Base-by-base conservation (phyloP, 2,888 invertebrate genomes). In the Sesia apiformis region DNA sequence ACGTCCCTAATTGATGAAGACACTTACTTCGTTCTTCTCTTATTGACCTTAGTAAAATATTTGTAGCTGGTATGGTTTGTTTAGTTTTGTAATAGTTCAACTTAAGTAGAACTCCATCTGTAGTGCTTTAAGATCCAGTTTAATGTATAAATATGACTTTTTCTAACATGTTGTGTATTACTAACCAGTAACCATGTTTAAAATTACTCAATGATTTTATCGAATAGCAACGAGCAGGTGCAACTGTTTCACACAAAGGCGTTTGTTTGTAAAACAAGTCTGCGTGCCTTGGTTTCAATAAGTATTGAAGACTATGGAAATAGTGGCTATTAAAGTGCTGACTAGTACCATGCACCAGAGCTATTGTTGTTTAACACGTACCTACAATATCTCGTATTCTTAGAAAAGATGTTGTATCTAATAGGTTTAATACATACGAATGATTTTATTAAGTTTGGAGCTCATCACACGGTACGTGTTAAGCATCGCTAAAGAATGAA, bases 231-330 rank as follows among this genome's bases (percentile, higher is more conserved):
- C 68, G 72, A 69, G 67, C 75, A 69, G 70, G 70, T 68, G 72
- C 69, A 64, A 66, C 62, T 64, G 67, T 71, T 64, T 68, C 58
- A 64, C 70, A 85, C 82, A 85, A 84, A 82, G 84, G 82, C 69
- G 70, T 61, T 68, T 87, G 85, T 87, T 88, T 87, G 82, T 81
- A 83, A 85, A 88, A 87, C 83, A 85, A 77, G 67, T 72, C 72
- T 65, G 68, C 71, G 69, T 74, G 75, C 70, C 78, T 74, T 72
- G 70, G 69, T 74, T 73, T 72, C 72, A 70, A 69, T 70, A 69
- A 63, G 65, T 71, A 76, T 72, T 71, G 68, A 70, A 70, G 71
- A 69, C 72, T 74, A 74, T 74, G 76, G 72, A 79, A 76, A 77
- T 76, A 76, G 74, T 75, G 70, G 70, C 67, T 72, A 78, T 73